phyloP scores from a whole-genome alignment of 2,797 vertebrate genomes.

The Setipinna tenuifilis region DNA sequence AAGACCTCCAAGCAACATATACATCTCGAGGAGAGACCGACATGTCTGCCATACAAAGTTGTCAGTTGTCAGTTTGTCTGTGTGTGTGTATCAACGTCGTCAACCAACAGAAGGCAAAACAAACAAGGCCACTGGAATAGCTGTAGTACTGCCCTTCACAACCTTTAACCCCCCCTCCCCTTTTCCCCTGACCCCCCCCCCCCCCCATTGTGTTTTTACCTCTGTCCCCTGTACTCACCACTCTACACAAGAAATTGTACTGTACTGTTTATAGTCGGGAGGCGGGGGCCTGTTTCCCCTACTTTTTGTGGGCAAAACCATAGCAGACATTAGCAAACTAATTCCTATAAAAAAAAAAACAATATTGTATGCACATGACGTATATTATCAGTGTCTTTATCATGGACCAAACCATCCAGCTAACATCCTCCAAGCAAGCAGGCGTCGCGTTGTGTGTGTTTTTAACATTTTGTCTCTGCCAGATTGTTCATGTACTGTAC shows the following conservation, averaged over 20 bases:
- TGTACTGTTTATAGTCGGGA: neutral
- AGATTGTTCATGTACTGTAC: neutral
- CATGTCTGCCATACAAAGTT: slow-evolving; percentile 23
- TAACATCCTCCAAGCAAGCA: neutral
- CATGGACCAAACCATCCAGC: slow-evolving; percentile 7
- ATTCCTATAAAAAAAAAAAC: slow-evolving; percentile 6
- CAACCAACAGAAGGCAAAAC: slow-evolving; percentile 25
- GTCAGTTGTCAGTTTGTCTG: neutral
- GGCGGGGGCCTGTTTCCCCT: neutral
- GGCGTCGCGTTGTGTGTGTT: neutral
- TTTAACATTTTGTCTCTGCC: slow-evolving; percentile 6
- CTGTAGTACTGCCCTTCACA: slow-evolving; percentile 62
- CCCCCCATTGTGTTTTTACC: too few species aligned
- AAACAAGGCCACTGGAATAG: slow-evolving; percentile 57
- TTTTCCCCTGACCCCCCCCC: too few species aligned
- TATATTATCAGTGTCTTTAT: slow-evolving; percentile 3
- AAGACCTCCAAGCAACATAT: too few species aligned
- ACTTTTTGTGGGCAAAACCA: neutral
- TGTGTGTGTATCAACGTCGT: neutral
- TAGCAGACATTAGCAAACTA: slow-evolving; percentile 20
- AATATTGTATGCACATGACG: slow-evolving; percentile 9
- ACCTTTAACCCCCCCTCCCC: neutral
- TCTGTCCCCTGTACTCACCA: neutral
- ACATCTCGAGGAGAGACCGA: neutral
- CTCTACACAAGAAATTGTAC: neutral